Base-by-base conservation (phyloP, 2,113 vertebrate genomes). In the Octodon degus region DNA sequence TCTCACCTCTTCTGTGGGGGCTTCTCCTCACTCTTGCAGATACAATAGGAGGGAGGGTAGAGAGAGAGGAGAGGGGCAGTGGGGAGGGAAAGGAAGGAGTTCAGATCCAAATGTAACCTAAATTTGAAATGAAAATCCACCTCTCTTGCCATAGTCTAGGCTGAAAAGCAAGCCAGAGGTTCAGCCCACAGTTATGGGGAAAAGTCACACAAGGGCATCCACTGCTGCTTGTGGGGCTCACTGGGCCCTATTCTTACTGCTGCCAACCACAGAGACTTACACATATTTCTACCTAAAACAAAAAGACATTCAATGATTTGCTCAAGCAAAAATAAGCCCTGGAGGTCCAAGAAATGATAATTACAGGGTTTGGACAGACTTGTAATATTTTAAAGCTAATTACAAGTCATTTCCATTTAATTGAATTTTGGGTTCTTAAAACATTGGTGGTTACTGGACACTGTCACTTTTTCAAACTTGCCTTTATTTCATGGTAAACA, bases 401-500 rank as follows among this genome's bases (percentile, higher is more conserved):
- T 40, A 58, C 10, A 86, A 67, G 68, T 50, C 43, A 86, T 50
- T 3, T 67, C 37, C 11, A 19, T 17, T 58, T 58, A 68, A 80
- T 72, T 89, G 65, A 96, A 93, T 79, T 89, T 68, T 65, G 43
- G 94, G n/a, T 1, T 50, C 82, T 86, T 93, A 92, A 85, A 86
- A 63, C 25, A 53, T 92, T 58, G 74, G 17, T 43, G 13, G 60
- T 82, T 79, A 72, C 53, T 40, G 22, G 67, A 92, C 37, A 70
- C 68, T 65, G 34, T n/a, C n/a, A 80, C 16, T 50, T 93, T 96
- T 92, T 37, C 37, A 50, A 76, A 82, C 62, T 88, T 67, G 62
- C 5, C 43, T 81, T 1, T 77, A 43, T 91, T 76, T 93, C 76
- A 80, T 53, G 32, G 30, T 80, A 86, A 77, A n/a, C 82, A 30